A percentile compares a stretch with the other conserved stretches of the same genome.
Conservation (phyloP, 2,113 vertebrate genomes). For the Leptodactylus fuscus region DNA sequence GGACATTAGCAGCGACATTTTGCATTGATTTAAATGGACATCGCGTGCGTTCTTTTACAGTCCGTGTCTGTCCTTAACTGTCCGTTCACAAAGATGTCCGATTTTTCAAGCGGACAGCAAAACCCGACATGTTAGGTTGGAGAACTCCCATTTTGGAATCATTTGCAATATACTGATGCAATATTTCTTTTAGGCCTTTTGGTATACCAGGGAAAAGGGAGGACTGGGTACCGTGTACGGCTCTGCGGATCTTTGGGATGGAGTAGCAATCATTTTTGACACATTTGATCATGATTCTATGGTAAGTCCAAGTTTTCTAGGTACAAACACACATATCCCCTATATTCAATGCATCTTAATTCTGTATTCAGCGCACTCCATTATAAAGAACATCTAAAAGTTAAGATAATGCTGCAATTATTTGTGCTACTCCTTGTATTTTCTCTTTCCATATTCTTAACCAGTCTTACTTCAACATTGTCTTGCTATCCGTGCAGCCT, state of each 20-base stretch:
- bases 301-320: constrained; percentile 58
- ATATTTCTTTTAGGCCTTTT: constrained; percentile 61
- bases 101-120: too few relatives aligned
- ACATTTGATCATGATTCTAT: constrained; percentile 48
- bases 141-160: background rate
- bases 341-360: background rate
- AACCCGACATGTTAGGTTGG: too few relatives aligned
- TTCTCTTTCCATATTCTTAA: background rate
- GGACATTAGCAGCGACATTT: too few relatives aligned
- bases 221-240: constrained; percentile 43
- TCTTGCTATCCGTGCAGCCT: background rate
- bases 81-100: too few relatives aligned
- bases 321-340: too few relatives aligned
- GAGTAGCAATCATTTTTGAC: constrained; percentile 65
- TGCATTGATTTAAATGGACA: too few relatives aligned
- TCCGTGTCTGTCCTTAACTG: too few relatives aligned
- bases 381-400: background rate
- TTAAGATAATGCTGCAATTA: background rate
- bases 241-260: constrained; percentile 43
- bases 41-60: too few relatives aligned
- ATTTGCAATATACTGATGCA: background rate
- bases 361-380: background rate
- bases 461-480: background rate
- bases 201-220: constrained; percentile 61
- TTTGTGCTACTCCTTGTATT: too few relatives aligned